Conservation (phyloP, 1,140 invertebrate genomes). For the Dendroctonus valens region DNA sequence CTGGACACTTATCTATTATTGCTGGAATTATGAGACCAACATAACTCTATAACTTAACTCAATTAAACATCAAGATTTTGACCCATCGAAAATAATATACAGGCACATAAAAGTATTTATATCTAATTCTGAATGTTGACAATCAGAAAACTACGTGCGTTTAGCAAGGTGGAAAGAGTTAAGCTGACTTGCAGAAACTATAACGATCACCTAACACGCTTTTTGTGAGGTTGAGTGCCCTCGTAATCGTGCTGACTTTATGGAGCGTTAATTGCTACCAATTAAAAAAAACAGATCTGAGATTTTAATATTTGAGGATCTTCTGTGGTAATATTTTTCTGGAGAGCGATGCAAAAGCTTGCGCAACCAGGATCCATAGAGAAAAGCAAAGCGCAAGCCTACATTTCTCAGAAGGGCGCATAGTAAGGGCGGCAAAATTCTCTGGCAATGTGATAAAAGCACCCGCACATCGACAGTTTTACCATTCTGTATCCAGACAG, state of each 20-base stretch:
- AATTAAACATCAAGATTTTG: too few species aligned
- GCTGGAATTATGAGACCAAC: too few species aligned
- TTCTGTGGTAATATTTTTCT: conserved; percentile 30
- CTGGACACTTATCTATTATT: too few species aligned
- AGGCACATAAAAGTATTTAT: too few species aligned
- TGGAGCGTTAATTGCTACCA: conserved; percentile 19
- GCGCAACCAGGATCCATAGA: conserved; percentile 26
- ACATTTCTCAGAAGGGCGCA: conserved; percentile 29
- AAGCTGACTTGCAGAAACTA: too few species aligned
- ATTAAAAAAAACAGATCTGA: conserved; percentile 28
- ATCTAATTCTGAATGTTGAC: too few species aligned
- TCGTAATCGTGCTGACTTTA: conserved; percentile 3
- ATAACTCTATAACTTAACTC: too few species aligned
- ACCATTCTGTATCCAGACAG: conserved; percentile 24
- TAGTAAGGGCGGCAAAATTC: conserved; percentile 32
- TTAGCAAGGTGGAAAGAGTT: too few species aligned
- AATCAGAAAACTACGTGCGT: too few species aligned
- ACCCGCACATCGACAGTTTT: conserved; percentile 17
- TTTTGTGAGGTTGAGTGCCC: background rate
- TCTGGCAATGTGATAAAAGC: conserved; percentile 35
- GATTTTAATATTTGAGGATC: conserved; percentile 31
- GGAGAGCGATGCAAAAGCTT: conserved; percentile 27
- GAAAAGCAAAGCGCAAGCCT: conserved; percentile 31
- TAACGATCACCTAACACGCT: too few species aligned
- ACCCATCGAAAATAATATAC: too few species aligned